Evolutionary conservation across 2,113 vertebrate genomes (phyloP).

Genomic region (Lophius piscatorius): DNA sequence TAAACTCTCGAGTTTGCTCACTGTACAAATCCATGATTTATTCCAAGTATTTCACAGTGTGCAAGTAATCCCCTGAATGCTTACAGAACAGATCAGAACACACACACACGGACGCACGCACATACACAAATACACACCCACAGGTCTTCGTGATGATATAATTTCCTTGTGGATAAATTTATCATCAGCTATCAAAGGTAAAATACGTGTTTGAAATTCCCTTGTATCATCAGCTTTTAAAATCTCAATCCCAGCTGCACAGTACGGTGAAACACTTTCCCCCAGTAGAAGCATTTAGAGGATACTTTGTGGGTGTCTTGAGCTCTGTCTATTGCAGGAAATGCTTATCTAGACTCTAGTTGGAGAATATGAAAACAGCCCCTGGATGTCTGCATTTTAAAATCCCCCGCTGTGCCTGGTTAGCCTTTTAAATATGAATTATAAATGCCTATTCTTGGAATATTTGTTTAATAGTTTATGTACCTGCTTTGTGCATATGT

Average conservation of each 20-base stretch:
- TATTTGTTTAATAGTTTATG: conserved; percentile 12
- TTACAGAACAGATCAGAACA: conserved; percentile 11
- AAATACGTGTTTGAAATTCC: conserved; percentile 11
- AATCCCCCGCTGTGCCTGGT: conserved; percentile 46
- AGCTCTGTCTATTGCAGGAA: conserved; percentile 40
- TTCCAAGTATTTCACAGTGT: conserved; percentile 27
- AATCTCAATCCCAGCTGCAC: background rate
- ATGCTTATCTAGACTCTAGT: conserved; percentile 43
- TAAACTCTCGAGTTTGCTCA: conserved; percentile 27
- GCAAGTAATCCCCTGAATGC: conserved; percentile 27
- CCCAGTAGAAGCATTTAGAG: conserved; percentile 15
- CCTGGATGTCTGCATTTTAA: conserved; percentile 64
- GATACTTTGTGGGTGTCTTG: conserved; percentile 33
- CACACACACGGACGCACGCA: no score
- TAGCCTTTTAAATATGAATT: conserved; percentile 60
- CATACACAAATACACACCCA: no score
- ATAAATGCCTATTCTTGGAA: conserved; percentile 45
- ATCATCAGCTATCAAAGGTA: conserved; percentile 17
- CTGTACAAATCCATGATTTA: conserved; percentile 47
- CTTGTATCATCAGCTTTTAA: conserved; percentile 1
- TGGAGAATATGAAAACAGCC: conserved; percentile 54
- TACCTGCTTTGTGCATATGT: background rate
- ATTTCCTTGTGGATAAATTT: conserved; percentile 17
- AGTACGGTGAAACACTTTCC: background rate
- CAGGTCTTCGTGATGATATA: background rate